Evolutionary conservation across 2,888 invertebrate genomes (phyloP).

Genomic region (Carpatolechia fugitivella): DNA sequence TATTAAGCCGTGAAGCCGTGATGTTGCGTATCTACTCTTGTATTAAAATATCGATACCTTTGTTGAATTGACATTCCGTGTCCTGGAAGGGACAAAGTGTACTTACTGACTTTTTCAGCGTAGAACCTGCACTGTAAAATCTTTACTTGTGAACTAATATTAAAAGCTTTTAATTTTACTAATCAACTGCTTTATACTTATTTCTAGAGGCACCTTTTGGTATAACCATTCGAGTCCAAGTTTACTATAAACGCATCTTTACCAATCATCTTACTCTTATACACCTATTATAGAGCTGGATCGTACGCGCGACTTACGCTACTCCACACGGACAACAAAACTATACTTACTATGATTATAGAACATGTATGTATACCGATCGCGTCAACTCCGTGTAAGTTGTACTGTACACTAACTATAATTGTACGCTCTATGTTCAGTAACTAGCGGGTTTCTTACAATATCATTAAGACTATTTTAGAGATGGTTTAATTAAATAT

Average conservation of each 20-base stretch:
- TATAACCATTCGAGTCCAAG: no score
- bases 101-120: no score
- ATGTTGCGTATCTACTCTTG: slow-evolving; percentile 16
- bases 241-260: slow-evolving; percentile 29
- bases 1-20: not conserved
- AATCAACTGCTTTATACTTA: no score
- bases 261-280: slow-evolving; percentile 52
- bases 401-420: not conserved
- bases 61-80: no score
- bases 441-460: not conserved
- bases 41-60: no score
- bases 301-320: slow-evolving; percentile 51
- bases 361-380: not conserved
- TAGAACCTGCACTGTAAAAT: no score
- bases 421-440: not conserved
- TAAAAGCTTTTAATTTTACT: no score
- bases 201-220: no score
- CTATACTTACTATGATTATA: not conserved
- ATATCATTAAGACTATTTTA: no score
- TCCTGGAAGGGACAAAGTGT: no score
- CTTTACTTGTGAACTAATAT: no score
- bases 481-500: no score
- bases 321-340: slow-evolving; percentile 39
- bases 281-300: slow-evolving; percentile 42
- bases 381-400: not conserved